Evolutionary conservation across 1,140 invertebrate species (phyloP).

Genomic region (Microplitis mediator): DNA sequence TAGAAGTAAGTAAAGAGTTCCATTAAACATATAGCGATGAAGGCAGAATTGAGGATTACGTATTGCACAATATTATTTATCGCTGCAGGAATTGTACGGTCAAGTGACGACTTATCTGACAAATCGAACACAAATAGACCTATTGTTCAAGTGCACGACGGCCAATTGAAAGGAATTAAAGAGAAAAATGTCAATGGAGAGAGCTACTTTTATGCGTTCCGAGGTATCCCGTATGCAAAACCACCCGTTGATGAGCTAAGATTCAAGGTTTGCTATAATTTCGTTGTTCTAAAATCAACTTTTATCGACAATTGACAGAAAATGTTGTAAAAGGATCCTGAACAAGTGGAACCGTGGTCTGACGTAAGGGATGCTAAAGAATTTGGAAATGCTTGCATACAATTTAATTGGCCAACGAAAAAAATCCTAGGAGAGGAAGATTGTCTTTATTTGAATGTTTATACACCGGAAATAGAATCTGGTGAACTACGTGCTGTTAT

Average conservation of each 20-base stretch:
- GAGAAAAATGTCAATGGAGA: slow-evolving; percentile 16
- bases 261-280: slow-evolving; percentile 41
- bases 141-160: slow-evolving; percentile 2
- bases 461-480: slow-evolving; percentile 64
- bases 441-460: too few relatives aligned
- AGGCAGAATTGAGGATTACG: too few relatives aligned
- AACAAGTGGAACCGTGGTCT: slow-evolving; percentile 65
- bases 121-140: too few relatives aligned
- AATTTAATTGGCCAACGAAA: slow-evolving; percentile 27
- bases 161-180: background rate
- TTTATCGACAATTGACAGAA: background rate
- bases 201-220: slow-evolving; percentile 1
- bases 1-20: too few relatives aligned
- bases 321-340: slow-evolving; percentile 64
- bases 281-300: background rate
- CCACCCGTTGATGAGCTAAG: slow-evolving; percentile 1
- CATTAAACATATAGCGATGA: too few relatives aligned
- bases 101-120: too few relatives aligned
- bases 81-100: too few relatives aligned
- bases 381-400: slow-evolving; percentile 64
- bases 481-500: slow-evolving; percentile 51
- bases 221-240: slow-evolving; percentile 18
- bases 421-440: slow-evolving; percentile 66
- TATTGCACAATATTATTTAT: too few relatives aligned
- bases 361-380: slow-evolving; percentile 62